These are phyloP conservation scores for Ptychoptera albimana DNA, from an alignment of 2,888 invertebrate genomes.

Conservation along the genomic window DNA sequence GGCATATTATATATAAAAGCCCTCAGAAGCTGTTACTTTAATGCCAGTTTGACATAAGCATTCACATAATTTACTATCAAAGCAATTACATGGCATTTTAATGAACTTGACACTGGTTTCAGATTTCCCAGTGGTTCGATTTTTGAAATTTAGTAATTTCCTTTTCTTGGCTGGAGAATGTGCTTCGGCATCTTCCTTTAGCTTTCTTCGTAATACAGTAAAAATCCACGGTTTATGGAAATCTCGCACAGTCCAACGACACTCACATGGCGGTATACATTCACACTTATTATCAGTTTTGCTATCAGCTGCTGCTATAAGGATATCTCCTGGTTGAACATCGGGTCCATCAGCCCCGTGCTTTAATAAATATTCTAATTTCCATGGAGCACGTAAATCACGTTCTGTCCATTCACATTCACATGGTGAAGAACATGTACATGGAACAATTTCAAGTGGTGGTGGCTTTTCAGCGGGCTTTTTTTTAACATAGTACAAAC, in stretches of 20 bases:
- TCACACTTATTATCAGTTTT: neutral
- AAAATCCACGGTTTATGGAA: neutral
- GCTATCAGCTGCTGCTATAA: neutral
- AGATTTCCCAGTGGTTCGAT: too few relatives aligned
- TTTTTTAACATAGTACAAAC: conserved; percentile 7
- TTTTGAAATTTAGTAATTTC: too few relatives aligned
- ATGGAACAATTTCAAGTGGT: neutral
- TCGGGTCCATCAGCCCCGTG: neutral
- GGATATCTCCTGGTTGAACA: neutral
- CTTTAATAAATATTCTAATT: conserved; percentile 7
- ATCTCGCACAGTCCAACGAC: conserved; percentile 1
- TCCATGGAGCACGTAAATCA: conserved; percentile 10
- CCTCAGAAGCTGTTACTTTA: too few relatives aligned
- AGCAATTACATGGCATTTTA: too few relatives aligned
- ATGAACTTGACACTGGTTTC: too few relatives aligned
- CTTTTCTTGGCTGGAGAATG: too few relatives aligned
- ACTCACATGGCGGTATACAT: conserved; percentile 7
- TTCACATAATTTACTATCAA: too few relatives aligned
- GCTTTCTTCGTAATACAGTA: neutral
- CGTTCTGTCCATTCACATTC: conserved; percentile 16
- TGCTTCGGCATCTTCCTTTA: neutral
- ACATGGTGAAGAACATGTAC: conserved; percentile 17
- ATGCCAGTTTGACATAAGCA: too few relatives aligned
- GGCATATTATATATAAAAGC: too few relatives aligned
- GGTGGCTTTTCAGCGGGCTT: neutral